phyloP scores from a whole-genome alignment of 2,113 vertebrate species.

The Etheostoma cragini region DNA sequence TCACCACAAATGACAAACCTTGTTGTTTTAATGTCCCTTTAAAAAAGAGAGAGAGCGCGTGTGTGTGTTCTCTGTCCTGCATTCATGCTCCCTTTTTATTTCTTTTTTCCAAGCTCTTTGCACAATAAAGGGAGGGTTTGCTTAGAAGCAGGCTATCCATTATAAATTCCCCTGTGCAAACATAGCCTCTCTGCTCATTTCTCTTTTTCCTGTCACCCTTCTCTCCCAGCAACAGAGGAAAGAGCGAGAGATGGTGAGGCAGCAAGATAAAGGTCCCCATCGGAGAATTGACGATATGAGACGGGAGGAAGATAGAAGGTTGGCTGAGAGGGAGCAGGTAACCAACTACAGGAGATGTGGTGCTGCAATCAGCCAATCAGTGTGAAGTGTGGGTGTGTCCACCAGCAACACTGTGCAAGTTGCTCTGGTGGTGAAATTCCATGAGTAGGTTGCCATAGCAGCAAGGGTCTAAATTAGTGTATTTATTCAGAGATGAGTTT shows the following conservation, averaged over 20 bases:
- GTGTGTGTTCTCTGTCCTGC: constrained; percentile 30
- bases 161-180: constrained; percentile 42
- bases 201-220: constrained; percentile 63
- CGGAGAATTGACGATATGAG: constrained; percentile 91
- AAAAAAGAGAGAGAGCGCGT: constrained; percentile 22
- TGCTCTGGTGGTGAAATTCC: constrained; percentile 83
- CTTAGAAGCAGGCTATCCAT: constrained; percentile 39
- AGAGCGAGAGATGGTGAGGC: constrained; percentile 91
- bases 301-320: constrained; percentile 90
- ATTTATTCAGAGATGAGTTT: constrained; percentile 82
- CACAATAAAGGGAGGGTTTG: constrained; percentile 23
- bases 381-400: constrained; percentile 68
- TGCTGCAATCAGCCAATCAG: constrained; percentile 63
- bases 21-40: constrained; percentile 36
- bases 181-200: constrained; percentile 57
- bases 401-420: constrained; percentile 61
- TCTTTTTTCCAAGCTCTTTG: constrained; percentile 14
- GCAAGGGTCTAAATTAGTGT: constrained; percentile 84
- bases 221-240: constrained; percentile 91
- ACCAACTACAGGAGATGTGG: constrained; percentile 65
- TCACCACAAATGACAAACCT: constrained; percentile 26
- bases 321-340: constrained; percentile 95
- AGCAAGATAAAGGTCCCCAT: constrained; percentile 93
- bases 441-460: constrained; percentile 86
- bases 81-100: not conserved